phyloP scores from a whole-genome alignment of 2,888 invertebrate species.

The Balanococcus diminutus region DNA sequence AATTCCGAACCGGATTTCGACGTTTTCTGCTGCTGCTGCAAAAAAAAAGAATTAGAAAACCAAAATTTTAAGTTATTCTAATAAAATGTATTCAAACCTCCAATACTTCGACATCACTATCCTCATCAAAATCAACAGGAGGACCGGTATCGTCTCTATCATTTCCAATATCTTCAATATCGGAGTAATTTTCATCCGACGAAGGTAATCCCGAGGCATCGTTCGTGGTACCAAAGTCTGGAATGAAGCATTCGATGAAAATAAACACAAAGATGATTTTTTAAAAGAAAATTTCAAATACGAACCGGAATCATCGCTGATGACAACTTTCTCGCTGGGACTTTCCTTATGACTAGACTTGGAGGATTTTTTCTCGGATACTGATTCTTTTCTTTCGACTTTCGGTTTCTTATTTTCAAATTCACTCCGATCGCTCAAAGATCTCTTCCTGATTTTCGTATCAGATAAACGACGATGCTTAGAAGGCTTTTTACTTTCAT shows the following conservation, averaged over 20 bases:
- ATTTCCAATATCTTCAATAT: constrained; percentile 28
- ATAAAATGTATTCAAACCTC: not conserved
- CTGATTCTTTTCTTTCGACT: not conserved
- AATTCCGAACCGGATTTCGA: constrained; percentile 4
- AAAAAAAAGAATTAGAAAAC: not conserved
- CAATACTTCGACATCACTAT: constrained; percentile 21
- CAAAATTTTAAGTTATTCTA: not conserved
- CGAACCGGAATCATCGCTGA: constrained; percentile 46
- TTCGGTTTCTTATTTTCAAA: constrained; percentile 17
- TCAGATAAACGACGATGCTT: constrained; percentile 5
- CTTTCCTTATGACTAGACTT: not conserved
- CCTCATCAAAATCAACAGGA: not conserved
- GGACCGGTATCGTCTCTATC: not conserved
- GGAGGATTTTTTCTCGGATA: not conserved
- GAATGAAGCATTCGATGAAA: not conserved
- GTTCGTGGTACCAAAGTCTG: not conserved
- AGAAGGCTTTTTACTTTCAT: not conserved
- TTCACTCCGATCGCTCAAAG: constrained; percentile 15
- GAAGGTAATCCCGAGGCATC: not conserved
- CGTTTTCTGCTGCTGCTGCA: not conserved
- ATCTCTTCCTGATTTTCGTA: not conserved
- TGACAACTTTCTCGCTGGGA: not conserved
- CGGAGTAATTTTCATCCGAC: constrained; percentile 39
- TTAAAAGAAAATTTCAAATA: not conserved
- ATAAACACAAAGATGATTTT: not conserved